Percentiles rank a stretch among this genome's conserved stretches.
Conservation (phyloP, 2,888 invertebrate genomes). For the Macrosiphum euphorbiae region DNA sequence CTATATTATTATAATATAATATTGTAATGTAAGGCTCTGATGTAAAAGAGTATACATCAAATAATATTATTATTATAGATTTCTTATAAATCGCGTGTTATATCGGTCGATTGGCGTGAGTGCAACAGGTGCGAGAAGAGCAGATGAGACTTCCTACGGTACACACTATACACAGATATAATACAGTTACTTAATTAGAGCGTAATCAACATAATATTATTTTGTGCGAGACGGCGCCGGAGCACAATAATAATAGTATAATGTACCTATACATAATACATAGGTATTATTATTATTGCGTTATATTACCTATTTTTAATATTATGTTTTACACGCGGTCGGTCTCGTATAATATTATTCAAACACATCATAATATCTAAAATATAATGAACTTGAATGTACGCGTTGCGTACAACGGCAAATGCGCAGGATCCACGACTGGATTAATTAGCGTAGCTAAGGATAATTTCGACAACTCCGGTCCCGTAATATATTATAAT, state of each 20-base stretch:
- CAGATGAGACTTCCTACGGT: not conserved
- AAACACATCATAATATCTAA: not conserved
- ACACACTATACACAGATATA: not conserved
- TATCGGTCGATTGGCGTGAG: not conserved
- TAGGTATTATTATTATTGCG: not conserved
- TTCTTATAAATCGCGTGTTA: not conserved
- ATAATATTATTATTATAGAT: not conserved
- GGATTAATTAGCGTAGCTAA: not conserved
- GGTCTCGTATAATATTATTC: not conserved
- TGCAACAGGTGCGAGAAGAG: not conserved
- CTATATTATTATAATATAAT: not conserved
- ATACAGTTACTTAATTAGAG: constrained; percentile 39
- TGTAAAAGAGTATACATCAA: not conserved
- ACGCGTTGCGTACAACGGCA: not conserved
- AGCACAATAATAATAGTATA: not conserved
- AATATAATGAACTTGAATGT: not conserved
- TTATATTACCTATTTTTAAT: not conserved
- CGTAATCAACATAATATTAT: constrained; percentile 7
- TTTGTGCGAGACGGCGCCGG: not conserved
- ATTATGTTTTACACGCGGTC: not conserved
- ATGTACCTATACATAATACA: not conserved
- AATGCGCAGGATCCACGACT: not conserved
- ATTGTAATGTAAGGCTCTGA: not conserved
- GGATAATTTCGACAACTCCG: not conserved
- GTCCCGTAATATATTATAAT: not conserved